Conservation (phyloP, 2,888 invertebrate species). For the Drosophila setosimentum region DNA sequence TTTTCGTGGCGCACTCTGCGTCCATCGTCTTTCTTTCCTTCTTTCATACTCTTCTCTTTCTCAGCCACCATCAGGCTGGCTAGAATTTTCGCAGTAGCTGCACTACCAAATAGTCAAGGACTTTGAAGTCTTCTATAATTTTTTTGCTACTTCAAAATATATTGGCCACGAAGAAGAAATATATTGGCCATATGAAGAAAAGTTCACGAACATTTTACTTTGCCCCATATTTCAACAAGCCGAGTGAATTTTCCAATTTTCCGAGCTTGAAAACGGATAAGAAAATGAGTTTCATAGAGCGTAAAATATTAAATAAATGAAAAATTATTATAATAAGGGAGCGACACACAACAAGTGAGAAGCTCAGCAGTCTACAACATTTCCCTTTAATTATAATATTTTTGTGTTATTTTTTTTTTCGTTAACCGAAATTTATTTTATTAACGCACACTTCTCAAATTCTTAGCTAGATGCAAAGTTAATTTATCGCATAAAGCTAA, state of each 20-base stretch:
- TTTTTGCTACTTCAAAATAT: neutral
- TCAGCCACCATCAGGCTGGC: neutral
- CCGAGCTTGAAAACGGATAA: neutral
- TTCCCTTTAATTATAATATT: neutral
- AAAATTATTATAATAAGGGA: neutral
- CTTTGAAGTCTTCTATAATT: neutral
- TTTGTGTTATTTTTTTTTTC: neutral
- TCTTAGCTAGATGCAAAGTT: slow-evolving; percentile 22
- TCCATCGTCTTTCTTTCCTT: slow-evolving; percentile 8
- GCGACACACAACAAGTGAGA: neutral
- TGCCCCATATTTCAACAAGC: neutral
- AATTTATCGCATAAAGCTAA: slow-evolving; percentile 47
- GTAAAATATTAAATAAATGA: neutral
- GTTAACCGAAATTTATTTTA: neutral
- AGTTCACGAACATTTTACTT: neutral
- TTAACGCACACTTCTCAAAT: slow-evolving; percentile 2
- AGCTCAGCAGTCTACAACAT: neutral
- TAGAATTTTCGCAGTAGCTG: neutral
- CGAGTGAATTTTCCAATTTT: neutral
- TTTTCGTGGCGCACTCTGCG: slow-evolving; percentile 8
- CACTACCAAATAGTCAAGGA: neutral
- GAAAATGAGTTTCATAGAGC: neutral
- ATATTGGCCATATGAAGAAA: neutral
- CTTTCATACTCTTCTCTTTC: neutral
- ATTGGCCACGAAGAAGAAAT: too few relatives aligned